Evolutionary conservation across 2,113 vertebrate species (phyloP).

Genomic region (Miniopterus natalensis): DNA sequence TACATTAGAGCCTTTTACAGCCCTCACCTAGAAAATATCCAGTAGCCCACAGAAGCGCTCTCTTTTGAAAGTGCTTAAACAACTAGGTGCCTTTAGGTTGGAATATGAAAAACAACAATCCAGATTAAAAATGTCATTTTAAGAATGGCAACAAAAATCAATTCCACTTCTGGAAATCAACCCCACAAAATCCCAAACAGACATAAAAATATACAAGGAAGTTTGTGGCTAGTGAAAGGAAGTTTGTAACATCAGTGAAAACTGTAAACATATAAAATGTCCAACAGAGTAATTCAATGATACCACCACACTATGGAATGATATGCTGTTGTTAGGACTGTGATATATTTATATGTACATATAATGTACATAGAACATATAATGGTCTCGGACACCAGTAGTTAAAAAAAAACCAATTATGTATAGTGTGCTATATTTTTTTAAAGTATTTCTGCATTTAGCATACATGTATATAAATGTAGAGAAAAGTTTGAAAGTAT

Average conservation of each 20-base stretch:
- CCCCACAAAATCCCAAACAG: neutral
- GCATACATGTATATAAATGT: neutral
- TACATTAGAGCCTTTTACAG: neutral
- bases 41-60: neutral
- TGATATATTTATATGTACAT: neutral
- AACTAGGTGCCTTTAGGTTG: neutral
- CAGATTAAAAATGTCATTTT: neutral
- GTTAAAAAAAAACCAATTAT: neutral
- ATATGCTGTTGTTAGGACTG: neutral
- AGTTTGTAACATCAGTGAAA: neutral
- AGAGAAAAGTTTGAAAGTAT: neutral
- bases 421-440: neutral
- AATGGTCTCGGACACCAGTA: neutral
- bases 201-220: slow-evolving; percentile 12
- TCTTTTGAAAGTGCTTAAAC: neutral
- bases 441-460: neutral
- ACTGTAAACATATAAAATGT: neutral
- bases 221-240: neutral
- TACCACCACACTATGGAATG: neutral
- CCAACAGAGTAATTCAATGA: neutral
- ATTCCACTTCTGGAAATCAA: slow-evolving; percentile 27
- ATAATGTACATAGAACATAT: neutral
- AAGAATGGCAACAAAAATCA: slow-evolving; percentile 39
- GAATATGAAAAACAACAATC: neutral
- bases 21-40: neutral